Evolutionary conservation across 2,113 vertebrate species (phyloP).

Genomic region (Rhabdomys dilectus): DNA sequence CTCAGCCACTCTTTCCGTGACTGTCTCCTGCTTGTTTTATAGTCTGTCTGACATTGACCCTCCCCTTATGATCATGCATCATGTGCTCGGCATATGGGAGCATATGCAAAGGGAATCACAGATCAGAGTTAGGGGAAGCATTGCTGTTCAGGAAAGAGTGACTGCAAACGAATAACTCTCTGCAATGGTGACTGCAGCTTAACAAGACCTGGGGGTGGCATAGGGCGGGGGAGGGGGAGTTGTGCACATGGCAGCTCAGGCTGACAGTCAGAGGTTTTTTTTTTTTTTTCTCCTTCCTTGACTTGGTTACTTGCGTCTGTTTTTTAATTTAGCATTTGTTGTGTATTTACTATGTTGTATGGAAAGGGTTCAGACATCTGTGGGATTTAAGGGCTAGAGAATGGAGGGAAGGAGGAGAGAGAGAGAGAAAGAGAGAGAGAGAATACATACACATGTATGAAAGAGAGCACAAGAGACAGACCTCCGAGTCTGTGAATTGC

Average conservation of each 20-base stretch:
- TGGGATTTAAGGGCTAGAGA: neutral
- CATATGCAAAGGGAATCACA: slow-evolving; percentile 32
- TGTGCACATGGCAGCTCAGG: neutral
- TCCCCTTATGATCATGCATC: neutral
- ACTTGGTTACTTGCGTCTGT: neutral
- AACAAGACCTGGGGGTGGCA: neutral
- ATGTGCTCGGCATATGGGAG: neutral
- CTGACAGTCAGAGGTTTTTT: neutral
- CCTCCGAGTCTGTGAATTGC: neutral
- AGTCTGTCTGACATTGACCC: slow-evolving; percentile 39
- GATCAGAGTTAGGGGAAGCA: neutral
- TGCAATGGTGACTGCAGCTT: neutral
- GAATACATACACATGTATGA: accelerated
- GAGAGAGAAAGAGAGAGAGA: too few relatives aligned
- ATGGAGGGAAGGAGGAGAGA: too few relatives aligned
- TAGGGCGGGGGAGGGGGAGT: neutral
- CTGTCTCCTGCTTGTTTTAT: slow-evolving; percentile 54
- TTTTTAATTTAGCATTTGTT: neutral
- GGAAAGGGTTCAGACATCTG: neutral
- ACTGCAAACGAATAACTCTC: neutral
- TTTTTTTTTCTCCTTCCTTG: neutral
- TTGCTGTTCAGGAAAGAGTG: neutral
- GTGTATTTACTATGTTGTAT: neutral
- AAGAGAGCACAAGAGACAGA: neutral
- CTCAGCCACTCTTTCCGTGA: slow-evolving; percentile 20